Evolutionary conservation across 2,888 invertebrate genomes (phyloP).

Genomic region (Pseudolycoriella hygida): DNA sequence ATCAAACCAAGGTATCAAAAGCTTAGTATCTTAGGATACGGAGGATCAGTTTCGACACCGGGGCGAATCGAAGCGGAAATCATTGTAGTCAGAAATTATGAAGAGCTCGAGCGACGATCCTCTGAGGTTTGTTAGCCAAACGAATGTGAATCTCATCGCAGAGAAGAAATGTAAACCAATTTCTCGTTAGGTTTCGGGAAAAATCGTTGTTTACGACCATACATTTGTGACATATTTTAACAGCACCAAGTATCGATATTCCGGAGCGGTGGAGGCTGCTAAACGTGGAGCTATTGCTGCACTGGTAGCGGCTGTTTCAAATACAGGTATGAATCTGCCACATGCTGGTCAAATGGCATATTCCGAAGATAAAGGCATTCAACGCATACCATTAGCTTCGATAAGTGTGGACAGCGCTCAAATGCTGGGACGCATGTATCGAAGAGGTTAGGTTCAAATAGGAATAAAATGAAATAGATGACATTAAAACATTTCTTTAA

Average conservation of each 20-base stretch:
- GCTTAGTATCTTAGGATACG: conserved; percentile 50
- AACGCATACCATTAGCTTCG: no score
- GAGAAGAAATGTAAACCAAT: no score
- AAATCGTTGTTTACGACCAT: conserved; percentile 63
- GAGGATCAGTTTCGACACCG: conserved; percentile 50
- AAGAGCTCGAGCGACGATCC: conserved; percentile 36
- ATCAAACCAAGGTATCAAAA: conserved; percentile 42
- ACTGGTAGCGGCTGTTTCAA: conserved; percentile 55
- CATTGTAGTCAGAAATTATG: conserved; percentile 51
- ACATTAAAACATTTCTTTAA: no score
- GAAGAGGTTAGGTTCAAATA: no score
- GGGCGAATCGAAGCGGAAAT: conserved; percentile 53
- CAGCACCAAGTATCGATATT: conserved; percentile 45
- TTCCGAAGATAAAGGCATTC: no score
- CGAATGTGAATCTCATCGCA: no score
- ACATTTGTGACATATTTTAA: conserved; percentile 44
- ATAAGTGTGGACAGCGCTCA: no score
- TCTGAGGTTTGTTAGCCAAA: conserved; percentile 13
- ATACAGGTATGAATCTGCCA: conserved; percentile 57
- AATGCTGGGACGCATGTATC: no score
- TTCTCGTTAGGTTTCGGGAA: conserved; percentile 35
- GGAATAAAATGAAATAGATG: no score
- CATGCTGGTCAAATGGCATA: conserved; percentile 44
- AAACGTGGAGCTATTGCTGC: conserved; percentile 57
- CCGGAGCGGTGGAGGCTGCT: conserved; percentile 50